Evolutionary conservation across 2,797 vertebrate genomes (phyloP).

Genomic region (Sternarchorhynchus goeldii): DNA sequence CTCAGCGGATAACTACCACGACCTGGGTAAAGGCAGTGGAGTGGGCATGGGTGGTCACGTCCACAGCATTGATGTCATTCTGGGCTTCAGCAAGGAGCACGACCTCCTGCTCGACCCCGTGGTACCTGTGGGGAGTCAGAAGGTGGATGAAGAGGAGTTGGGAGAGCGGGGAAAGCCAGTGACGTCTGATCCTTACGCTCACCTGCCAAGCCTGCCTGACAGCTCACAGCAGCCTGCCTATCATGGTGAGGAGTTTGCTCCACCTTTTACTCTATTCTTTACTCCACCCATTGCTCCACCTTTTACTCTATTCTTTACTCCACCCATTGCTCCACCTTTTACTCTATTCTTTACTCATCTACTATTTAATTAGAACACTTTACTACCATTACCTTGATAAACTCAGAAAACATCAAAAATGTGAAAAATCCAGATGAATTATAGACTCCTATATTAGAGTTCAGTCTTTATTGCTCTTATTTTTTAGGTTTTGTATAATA

Average conservation of each 20-base stretch:
- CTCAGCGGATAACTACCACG: conserved; percentile 71
- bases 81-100: conserved; percentile 83
- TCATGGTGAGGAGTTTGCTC: conserved; percentile 69
- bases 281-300: background rate
- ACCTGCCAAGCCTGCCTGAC: conserved; percentile 69
- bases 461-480: too few species aligned
- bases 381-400: too few species aligned
- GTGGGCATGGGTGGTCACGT: conserved; percentile 69
- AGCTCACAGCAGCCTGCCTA: conserved; percentile 67
- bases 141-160: conserved; percentile 59
- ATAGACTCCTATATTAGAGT: too few species aligned
- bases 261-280: too few species aligned
- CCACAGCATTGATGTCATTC: conserved; percentile 81
- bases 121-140: conserved; percentile 62
- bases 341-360: too few species aligned
- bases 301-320: too few species aligned
- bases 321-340: background rate
- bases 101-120: conserved; percentile 71
- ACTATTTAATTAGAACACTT: too few species aligned
- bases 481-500: too few species aligned
- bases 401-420: too few species aligned
- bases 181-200: conserved; percentile 64
- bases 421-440: too few species aligned
- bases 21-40: conserved; percentile 75
- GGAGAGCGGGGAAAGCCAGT: conserved; percentile 68